phyloP scores from a whole-genome alignment of 1,140 invertebrate genomes.

The Plectrocnemia conspersa region DNA sequence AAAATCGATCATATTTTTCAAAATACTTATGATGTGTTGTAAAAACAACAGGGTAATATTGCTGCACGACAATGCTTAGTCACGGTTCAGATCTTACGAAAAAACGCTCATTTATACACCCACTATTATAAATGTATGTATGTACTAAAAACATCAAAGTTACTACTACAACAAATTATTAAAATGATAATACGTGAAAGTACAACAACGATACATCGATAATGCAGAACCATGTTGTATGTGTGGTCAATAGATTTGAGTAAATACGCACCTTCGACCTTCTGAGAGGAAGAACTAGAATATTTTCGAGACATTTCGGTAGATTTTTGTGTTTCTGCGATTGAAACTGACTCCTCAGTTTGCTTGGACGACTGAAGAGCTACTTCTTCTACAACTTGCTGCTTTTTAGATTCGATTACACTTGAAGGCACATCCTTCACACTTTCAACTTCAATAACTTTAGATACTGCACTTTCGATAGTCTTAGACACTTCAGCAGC shows the following conservation, averaged over 20 bases:
- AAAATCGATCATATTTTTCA: too few relatives aligned
- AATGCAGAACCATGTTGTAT: not conserved
- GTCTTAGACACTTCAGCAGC: not conserved
- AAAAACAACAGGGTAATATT: too few relatives aligned
- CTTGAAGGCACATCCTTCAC: not conserved
- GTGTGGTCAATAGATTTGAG: too few relatives aligned
- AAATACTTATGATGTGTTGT: too few relatives aligned
- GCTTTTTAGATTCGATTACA: not conserved
- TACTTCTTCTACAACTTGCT: constrained; percentile 3
- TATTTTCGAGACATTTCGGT: constrained; percentile 57
- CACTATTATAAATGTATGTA: too few relatives aligned
- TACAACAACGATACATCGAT: constrained; percentile 12
- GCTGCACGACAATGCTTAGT: too few relatives aligned
- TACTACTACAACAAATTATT: too few relatives aligned
- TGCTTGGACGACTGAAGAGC: constrained; percentile 6
- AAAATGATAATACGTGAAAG: too few relatives aligned
- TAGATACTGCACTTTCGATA: not conserved
- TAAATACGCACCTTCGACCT: constrained; percentile 61
- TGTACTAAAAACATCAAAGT: too few relatives aligned
- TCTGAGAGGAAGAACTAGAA: constrained; percentile 53
- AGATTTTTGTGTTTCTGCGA: constrained; percentile 45
- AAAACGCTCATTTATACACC: too few relatives aligned
- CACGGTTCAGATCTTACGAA: too few relatives aligned
- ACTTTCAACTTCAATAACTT: not conserved
- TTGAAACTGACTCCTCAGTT: constrained; percentile 37